phyloP scores from a whole-genome alignment of 2,888 invertebrate species.

The Lasioglossum calceatum region DNA sequence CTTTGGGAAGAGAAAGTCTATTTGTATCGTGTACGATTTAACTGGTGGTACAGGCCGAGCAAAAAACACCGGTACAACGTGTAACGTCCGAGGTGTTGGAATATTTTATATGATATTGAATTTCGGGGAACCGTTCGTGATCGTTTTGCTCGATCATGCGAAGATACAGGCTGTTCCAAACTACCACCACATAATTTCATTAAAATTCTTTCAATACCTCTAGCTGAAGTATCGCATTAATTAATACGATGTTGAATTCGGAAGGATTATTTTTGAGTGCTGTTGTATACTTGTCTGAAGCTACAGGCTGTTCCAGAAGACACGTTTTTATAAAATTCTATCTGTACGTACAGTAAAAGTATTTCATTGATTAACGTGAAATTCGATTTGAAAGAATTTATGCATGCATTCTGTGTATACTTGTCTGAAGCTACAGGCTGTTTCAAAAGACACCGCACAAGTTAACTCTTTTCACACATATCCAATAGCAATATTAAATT shows the following conservation, averaged over 20 bases:
- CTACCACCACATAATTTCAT: not conserved
- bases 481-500: not conserved
- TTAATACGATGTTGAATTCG: not conserved
- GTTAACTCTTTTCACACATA: no score
- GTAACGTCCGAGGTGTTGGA: not conserved
- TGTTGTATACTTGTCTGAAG: not conserved
- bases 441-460: no score
- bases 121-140: not conserved
- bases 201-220: not conserved
- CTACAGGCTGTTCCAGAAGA: not conserved
- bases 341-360: not conserved
- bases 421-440: no score
- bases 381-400: not conserved
- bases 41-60: not conserved
- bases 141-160: not conserved
- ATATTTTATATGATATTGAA: not conserved
- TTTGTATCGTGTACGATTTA: slow-evolving; percentile 13
- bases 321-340: not conserved
- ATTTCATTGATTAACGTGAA: not conserved
- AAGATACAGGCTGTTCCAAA: not conserved
- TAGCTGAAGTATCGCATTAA: not conserved
- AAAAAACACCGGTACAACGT: not conserved
- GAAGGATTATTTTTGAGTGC: not conserved
- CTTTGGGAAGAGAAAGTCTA: slow-evolving; percentile 15
- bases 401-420: no score